Conservation (phyloP, 2,888 invertebrate genomes). For the Venusia cambrica region DNA sequence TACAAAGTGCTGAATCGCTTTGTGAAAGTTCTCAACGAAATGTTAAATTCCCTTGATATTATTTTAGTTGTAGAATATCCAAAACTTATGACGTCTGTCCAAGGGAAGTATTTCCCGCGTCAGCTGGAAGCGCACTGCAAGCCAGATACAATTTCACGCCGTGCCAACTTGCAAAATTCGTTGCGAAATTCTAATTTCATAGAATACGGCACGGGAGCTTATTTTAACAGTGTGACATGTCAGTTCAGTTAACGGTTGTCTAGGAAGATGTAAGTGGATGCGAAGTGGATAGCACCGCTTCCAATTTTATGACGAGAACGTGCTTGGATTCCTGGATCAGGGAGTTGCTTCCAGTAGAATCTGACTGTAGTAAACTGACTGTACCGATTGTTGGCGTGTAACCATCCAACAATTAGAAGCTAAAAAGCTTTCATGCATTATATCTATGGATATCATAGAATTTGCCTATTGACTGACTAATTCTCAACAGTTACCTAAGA, state of each 20-base stretch:
- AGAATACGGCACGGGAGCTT: conserved; percentile 48
- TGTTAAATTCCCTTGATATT: conserved; percentile 28
- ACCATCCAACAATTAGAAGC: too few species aligned
- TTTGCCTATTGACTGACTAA: too few species aligned
- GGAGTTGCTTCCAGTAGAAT: too few species aligned
- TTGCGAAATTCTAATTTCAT: conserved; percentile 71
- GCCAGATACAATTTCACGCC: conserved; percentile 77
- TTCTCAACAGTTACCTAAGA: too few species aligned
- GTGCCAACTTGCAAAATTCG: conserved; percentile 73
- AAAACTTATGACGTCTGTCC: conserved; percentile 69
- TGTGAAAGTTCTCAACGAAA: conserved; percentile 26
- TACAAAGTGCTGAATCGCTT: conserved; percentile 7
- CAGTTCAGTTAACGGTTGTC: conserved; percentile 35
- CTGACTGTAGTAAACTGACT: too few species aligned
- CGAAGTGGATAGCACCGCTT: too few species aligned
- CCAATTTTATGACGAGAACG: too few species aligned
- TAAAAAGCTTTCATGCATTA: too few species aligned
- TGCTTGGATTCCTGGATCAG: too few species aligned
- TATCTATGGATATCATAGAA: too few species aligned
- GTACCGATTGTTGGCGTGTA: too few species aligned
- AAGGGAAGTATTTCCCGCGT: conserved; percentile 62
- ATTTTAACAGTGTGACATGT: conserved; percentile 40
- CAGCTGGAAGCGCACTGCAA: conserved; percentile 66
- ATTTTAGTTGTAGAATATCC: conserved; percentile 42
- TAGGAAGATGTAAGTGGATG: conserved; percentile 30